phyloP scores from a whole-genome alignment of 2,113 vertebrate genomes.

The Fulica atra region DNA sequence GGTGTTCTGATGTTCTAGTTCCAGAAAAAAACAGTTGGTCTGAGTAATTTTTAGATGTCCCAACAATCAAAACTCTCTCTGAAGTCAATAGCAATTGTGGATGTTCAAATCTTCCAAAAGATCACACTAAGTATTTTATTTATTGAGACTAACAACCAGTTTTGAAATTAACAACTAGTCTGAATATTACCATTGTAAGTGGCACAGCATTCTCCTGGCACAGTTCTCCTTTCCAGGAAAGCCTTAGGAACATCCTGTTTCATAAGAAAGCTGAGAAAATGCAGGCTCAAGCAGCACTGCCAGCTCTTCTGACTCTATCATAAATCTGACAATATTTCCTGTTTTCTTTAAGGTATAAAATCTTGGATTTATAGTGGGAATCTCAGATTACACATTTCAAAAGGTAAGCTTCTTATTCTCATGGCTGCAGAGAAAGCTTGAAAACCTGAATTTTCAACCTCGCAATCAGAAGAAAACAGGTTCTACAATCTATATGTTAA shows the following conservation, averaged over 20 bases:
- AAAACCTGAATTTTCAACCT: neutral
- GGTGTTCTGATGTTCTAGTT: neutral
- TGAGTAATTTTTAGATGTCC: neutral
- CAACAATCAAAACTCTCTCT: neutral
- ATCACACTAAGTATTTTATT: neutral
- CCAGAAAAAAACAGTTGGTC: neutral
- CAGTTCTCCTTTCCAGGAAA: neutral
- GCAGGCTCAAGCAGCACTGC: neutral
- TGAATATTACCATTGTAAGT: neutral
- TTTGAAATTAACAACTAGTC: neutral
- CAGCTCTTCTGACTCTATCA: neutral
- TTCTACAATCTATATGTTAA: neutral
- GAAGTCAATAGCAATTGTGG: neutral
- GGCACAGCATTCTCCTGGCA: neutral
- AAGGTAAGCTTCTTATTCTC: neutral
- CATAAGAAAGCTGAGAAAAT: neutral
- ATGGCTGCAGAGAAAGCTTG: neutral
- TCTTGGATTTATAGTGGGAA: neutral
- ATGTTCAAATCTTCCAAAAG: neutral
- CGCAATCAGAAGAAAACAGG: neutral
- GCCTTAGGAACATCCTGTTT: neutral
- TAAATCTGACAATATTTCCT: neutral
- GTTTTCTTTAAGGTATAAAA: neutral
- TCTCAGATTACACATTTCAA: neutral
- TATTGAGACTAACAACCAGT: neutral